Base-by-base conservation (phyloP, 1,140 invertebrate genomes). In the Homalodisca vitripennis region DNA sequence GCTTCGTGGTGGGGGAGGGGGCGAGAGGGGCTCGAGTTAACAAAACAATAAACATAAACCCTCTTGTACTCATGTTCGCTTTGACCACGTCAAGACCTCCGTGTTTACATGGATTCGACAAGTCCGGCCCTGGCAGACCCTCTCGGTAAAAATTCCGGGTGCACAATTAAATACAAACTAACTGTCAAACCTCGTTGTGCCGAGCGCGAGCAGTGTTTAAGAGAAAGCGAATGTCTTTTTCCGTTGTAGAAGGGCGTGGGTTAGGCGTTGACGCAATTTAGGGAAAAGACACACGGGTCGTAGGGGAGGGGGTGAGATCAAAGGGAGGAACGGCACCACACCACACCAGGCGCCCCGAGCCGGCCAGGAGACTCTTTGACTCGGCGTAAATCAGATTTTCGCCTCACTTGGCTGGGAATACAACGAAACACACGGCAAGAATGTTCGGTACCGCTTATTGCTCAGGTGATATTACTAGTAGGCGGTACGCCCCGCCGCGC, bases 271-370 rank as follows among this genome's bases (percentile, higher is more conserved):
- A 70, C 69, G 69, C 65, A 67, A 70, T 70, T 70, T 70, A 65
- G 65, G 65, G 26, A 48, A 29, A 67, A 67, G 65, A 67, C 65
- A 53, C 65, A 17, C 24, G 46, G 24, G 13, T 22, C 24, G 46
- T 1, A 26, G 26, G 46, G 46, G 46, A 20, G 27, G 64, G 27
- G 64, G 41, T 17, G 70, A 70, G 70, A 71, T 71, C 70, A 71
- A 71, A 71, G 70, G 69, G 57, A 71, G 67, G 68, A 71, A 71
- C 70, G 68, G 68, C 69, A 70, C n/a, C n/a, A n/a, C n/a, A n/a
- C n/a, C n/a, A n/a, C n/a, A n/a, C n/a, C n/a, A n/a, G n/a, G n/a
- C n/a, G n/a, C n/a, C n/a, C n/a, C 34, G 65, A 53, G 65, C 20
- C 48, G 46, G 34, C 57, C 62, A 26, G 48, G 20, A 17, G 53